Evolutionary conservation across 2,888 invertebrate genomes (phyloP).

Genomic region (Endotricha flammealis): DNA sequence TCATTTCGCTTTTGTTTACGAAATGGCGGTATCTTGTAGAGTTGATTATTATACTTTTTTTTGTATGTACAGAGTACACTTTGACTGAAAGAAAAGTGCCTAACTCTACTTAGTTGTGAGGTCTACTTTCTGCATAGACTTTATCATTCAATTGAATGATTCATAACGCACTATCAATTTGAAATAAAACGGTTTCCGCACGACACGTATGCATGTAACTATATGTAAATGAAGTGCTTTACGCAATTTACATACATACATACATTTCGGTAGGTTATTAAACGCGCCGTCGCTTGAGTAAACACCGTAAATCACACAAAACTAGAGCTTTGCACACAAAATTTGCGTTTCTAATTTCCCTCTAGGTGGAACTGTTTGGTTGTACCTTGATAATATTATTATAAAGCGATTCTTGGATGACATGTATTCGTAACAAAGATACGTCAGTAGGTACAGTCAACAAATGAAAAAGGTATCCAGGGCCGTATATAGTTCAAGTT

Average conservation of each 20-base stretch:
- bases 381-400: conserved; percentile 22
- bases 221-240: conserved; percentile 42
- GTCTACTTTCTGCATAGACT: too few species aligned
- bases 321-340: conserved; percentile 53
- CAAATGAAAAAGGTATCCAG: too few species aligned
- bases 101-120: too few species aligned
- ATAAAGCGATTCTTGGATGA: conserved; percentile 12
- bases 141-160: too few species aligned
- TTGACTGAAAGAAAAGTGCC: too few species aligned
- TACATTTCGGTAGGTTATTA: conserved; percentile 60
- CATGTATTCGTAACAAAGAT: too few species aligned
- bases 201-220: background rate
- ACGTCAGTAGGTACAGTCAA: too few species aligned
- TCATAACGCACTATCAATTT: background rate
- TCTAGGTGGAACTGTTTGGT: conserved; percentile 30
- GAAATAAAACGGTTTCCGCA: background rate
- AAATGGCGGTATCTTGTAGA: too few species aligned
- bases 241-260: conserved; percentile 39
- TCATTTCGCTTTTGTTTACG: too few species aligned
- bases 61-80: too few species aligned
- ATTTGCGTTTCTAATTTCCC: conserved; percentile 63
- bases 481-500: too few species aligned
- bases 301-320: conserved; percentile 65
- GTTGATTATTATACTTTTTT: too few species aligned
- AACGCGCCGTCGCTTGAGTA: conserved; percentile 54